Evolutionary conservation across 2,113 vertebrate genomes (phyloP).

Genomic region (Macrotus californicus): DNA sequence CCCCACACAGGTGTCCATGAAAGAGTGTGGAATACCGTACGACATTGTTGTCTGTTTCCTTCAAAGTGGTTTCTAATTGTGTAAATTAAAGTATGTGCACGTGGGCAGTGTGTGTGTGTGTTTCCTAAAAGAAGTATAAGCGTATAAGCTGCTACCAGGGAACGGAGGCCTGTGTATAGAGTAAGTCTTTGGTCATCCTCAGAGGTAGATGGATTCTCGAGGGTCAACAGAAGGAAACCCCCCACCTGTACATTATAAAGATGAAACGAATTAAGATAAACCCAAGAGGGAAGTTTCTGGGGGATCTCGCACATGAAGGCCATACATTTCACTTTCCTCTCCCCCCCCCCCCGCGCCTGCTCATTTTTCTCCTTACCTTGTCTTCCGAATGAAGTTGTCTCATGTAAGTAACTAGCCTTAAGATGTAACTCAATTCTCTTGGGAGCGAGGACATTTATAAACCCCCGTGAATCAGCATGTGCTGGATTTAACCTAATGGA

Average conservation of each 20-base stretch:
- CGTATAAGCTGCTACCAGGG: not conserved
- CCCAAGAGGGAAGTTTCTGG: not conserved
- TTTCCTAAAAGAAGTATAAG: not conserved
- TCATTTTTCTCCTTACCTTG: not conserved
- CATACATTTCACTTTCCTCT: not conserved
- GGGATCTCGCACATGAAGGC: not conserved
- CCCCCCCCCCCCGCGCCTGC: not conserved
- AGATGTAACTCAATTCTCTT: constrained; percentile 13
- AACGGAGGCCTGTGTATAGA: not conserved
- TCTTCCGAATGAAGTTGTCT: not conserved
- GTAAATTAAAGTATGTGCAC: not conserved
- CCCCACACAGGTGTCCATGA: not conserved
- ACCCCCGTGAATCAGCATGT: not conserved
- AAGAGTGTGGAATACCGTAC: not conserved
- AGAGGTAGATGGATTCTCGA: not conserved
- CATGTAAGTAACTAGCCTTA: not conserved
- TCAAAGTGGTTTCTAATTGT: not conserved
- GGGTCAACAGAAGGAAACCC: not conserved
- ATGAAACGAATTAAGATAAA: not conserved
- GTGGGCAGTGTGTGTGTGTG: not conserved
- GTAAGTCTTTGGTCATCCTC: not conserved
- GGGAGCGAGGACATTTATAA: not conserved
- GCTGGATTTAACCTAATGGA: not conserved
- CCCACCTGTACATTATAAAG: not conserved
- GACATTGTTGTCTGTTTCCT: constrained; percentile 4